Evolutionary conservation across 2,888 invertebrate species (phyloP).

Genomic region (Pimpla rufipes): DNA sequence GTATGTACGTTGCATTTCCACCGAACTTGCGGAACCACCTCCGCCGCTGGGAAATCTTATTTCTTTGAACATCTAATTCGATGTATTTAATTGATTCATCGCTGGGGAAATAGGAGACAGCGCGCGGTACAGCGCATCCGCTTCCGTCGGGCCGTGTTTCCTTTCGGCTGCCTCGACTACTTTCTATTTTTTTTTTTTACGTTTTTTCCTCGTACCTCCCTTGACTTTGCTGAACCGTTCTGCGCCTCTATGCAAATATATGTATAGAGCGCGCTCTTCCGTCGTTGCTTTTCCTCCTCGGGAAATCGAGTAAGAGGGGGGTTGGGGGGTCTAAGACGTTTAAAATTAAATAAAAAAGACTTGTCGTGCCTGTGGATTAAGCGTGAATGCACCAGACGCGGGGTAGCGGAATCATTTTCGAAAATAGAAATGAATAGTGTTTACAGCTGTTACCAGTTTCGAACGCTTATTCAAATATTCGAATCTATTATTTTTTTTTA

Average conservation of each 20-base stretch:
- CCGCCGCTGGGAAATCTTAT: conserved; percentile 82
- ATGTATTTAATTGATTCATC: conserved; percentile 79
- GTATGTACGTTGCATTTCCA: conserved; percentile 35
- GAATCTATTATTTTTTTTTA: no score
- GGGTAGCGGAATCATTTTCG: conserved; percentile 16
- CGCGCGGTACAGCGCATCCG: conserved; percentile 31
- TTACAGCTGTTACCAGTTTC: not conserved
- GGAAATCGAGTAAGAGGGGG: conserved; percentile 71
- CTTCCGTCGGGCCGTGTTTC: conserved; percentile 49
- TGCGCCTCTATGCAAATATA: conserved; percentile 3
- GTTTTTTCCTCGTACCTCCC: not conserved
- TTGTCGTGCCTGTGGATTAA: conserved; percentile 17
- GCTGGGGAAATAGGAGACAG: conserved; percentile 69
- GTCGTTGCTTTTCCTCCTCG: conserved; percentile 52
- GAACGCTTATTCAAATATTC: no score
- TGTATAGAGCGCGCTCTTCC: conserved; percentile 4
- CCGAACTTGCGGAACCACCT: conserved; percentile 32
- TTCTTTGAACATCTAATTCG: conserved; percentile 79
- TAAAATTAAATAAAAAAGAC: conserved; percentile 39
- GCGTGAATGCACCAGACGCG: not conserved
- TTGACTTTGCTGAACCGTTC: conserved; percentile 19
- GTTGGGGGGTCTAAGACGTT: conserved; percentile 14
- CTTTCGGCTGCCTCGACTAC: conserved; percentile 31
- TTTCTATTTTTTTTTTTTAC: conserved; percentile 28
- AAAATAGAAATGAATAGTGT: conserved; percentile 2